Percentiles rank a stretch among this genome's conserved stretches.
Evolutionary conservation across 2,888 invertebrate genomes (phyloP).

Genomic region (Pollenia labialis): DNA sequence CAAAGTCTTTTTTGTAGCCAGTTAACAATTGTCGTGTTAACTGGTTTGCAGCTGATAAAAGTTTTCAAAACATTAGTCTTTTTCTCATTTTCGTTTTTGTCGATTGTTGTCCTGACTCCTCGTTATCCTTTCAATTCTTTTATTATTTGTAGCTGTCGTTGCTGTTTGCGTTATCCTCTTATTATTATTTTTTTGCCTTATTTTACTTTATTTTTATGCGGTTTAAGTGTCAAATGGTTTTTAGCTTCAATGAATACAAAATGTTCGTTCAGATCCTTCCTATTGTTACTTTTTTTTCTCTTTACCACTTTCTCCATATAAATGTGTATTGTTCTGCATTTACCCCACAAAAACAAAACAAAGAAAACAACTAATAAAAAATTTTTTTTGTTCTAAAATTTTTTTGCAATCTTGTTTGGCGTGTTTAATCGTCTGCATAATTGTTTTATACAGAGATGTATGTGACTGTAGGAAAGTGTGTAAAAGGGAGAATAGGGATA

Average conservation of each 20-base stretch:
- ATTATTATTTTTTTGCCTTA: conserved; percentile 23
- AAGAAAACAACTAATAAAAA: neutral
- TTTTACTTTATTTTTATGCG: conserved; percentile 71
- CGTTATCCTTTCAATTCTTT: conserved; percentile 66
- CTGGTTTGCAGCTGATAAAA: conserved; percentile 83
- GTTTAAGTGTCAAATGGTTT: conserved; percentile 73
- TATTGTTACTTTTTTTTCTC: conserved; percentile 46
- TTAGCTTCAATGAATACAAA: conserved; percentile 72
- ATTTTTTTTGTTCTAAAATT: conserved; percentile 24
- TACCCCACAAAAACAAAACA: neutral
- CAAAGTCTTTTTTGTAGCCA: conserved; percentile 5
- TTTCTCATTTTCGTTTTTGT: conserved; percentile 3
- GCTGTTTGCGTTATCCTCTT: conserved; percentile 43
- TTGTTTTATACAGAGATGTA: conserved; percentile 76
- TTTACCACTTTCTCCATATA: neutral
- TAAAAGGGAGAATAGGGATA: conserved; percentile 55
- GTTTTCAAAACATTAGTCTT: conserved; percentile 73
- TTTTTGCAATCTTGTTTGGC: conserved; percentile 72
- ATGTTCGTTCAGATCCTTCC: conserved; percentile 51
- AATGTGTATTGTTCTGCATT: conserved; percentile 38
- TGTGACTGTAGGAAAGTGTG: conserved; percentile 61
- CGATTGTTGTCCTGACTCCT: conserved; percentile 55
- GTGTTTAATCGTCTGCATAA: conserved; percentile 83
- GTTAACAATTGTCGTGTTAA: conserved; percentile 77
- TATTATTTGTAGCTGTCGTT: conserved; percentile 39